These are phyloP conservation scores for Hydrolagus affinis DNA, from an alignment of 2,113 vertebrate genomes.

Conservation along the genomic window DNA sequence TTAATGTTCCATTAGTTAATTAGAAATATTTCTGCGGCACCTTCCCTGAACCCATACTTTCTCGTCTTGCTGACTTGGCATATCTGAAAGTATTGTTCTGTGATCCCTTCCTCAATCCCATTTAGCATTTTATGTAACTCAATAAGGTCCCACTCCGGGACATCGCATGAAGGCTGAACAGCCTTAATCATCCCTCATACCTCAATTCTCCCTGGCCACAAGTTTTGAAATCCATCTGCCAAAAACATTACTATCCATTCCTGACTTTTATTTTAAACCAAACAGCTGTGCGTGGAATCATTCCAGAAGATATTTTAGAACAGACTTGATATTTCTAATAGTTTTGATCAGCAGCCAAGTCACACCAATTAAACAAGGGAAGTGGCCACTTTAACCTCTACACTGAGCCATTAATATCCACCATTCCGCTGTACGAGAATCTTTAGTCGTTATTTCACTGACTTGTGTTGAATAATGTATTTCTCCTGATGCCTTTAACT, in stretches of 20 bases:
- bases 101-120: background rate
- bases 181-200: too few species aligned
- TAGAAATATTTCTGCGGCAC: too few species aligned
- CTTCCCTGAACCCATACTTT: too few species aligned
- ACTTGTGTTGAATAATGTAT: too few species aligned
- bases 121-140: background rate
- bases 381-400: slow-evolving; percentile 7
- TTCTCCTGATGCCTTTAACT: too few species aligned
- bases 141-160: background rate
- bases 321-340: background rate
- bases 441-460: too few species aligned
- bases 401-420: background rate
- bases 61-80: too few species aligned
- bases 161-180: background rate
- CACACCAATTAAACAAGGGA: slow-evolving; percentile 7
- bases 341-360: background rate
- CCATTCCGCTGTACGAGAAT: too few species aligned
- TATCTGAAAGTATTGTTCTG: background rate
- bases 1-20: too few species aligned
- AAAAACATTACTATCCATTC: background rate
- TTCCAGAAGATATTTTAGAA: slow-evolving; percentile 21
- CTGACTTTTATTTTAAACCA: background rate
- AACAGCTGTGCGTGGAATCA: slow-evolving; percentile 11
- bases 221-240: background rate
- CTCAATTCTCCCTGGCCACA: too few species aligned